Evolutionary conservation across 2,113 vertebrate genomes (phyloP), one percentile per base, ranked within the genome.

Genomic region (Tapirus terrestris): DNA sequence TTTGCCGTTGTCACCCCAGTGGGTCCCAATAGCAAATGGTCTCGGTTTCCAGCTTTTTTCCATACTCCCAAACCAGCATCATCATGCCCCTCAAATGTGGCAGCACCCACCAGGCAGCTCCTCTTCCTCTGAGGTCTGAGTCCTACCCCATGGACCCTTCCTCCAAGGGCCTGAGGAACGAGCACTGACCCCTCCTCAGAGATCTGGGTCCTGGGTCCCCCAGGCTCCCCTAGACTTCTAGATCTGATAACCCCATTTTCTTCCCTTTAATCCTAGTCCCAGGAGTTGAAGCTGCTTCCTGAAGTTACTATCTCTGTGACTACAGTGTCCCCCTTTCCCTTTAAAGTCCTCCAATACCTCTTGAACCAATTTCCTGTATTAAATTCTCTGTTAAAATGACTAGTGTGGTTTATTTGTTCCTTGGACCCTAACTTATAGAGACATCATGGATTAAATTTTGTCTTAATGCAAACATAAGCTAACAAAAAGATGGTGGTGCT

Each of bases 301-400:
- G 9, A 75, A 67, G 79, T 87, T 60, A 27, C 45, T 91, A 1
- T 63, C 45, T 82, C 68, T 94, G 31, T 75, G 75, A 80, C 31
- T 7, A 85, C 53, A 83, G 36, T 23, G 29, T 68, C 31, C 25
- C 13, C 3, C 20, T 61, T 56, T 33, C 2, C 20, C 36, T n/a
- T 65, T 91, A 61, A 77, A 68, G 33, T 73, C 23, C 29, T 83
- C 39, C 9, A 90, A 25, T 91, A 43, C 27, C 21, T 89, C 39
- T 75, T 61, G 61, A 92, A 39, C 53, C 21, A 73, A 56, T 89
- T 96, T 82, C 25, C 17, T 92, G 76, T 87, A 79, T 79, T 82
- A 94, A 56, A 63, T 86, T 96, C 13, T 72, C 58, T 82, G 36
- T 43, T 76, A 92, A 86, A 93, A 73, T 77, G 86, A 63, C 31